Evolutionary conservation across 23 tunicate genomes (phyloP).

Genomic region (Trididemnum nubilum): DNA sequence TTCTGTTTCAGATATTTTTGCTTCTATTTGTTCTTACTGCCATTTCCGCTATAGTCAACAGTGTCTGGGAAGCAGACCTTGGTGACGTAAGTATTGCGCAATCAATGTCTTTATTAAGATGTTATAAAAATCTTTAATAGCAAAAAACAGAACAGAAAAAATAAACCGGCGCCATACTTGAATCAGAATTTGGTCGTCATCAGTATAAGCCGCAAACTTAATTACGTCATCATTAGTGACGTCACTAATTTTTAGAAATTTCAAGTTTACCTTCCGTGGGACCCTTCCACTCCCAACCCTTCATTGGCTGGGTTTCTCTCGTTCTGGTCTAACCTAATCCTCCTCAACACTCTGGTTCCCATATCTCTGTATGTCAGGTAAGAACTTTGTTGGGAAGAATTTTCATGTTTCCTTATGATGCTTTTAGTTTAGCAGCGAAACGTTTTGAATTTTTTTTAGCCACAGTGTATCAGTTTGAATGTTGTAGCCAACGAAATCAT

Average conservation of each 20-base stretch:
- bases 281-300: conserved; percentile 43
- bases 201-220: no score
- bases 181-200: no score
- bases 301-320: conserved; percentile 84
- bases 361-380: conserved; percentile 98
- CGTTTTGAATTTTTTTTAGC: no score
- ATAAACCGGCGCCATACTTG: no score
- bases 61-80: conserved; percentile 67
- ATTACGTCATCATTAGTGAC: not conserved
- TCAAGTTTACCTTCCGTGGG: conserved; percentile 87
- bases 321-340: conserved; percentile 96
- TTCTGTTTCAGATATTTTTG: conserved; percentile 76
- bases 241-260: conserved; percentile 45
- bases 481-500: no score
- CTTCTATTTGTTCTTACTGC: conserved; percentile 55
- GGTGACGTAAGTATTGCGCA: conserved; percentile 57
- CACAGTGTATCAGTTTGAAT: no score
- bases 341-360: conserved; percentile 95
- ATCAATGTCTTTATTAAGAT: not conserved
- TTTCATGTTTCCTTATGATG: not conserved
- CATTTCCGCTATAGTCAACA: conserved; percentile 71
- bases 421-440: no score
- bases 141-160: not conserved
- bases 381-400: not conserved
- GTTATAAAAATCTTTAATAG: not conserved